These are phyloP conservation scores for Adelognathus sp. DNA, from an alignment of 2,888 invertebrate genomes.

Conservation along the genomic window DNA sequence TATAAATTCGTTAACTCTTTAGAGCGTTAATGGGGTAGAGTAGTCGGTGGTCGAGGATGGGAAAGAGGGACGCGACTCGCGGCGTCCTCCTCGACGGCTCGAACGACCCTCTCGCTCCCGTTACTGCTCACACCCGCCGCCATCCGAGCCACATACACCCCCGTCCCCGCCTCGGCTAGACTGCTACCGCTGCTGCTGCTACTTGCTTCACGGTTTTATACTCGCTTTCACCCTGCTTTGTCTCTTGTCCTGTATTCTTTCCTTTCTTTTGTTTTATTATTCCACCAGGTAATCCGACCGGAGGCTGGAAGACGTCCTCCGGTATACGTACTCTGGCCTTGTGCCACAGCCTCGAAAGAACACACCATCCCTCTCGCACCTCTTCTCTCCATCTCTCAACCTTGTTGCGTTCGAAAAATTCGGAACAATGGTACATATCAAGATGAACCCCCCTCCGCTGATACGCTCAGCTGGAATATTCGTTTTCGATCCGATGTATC, in stretches of 20 bases:
- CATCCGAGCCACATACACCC: neutral
- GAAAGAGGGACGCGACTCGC: neutral
- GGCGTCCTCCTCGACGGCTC: conserved; percentile 41
- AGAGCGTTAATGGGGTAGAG: conserved; percentile 69
- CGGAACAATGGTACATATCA: too few relatives aligned
- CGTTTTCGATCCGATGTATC: neutral
- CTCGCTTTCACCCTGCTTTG: conserved; percentile 16
- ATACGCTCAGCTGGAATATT: conserved; percentile 1
- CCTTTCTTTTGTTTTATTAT: too few relatives aligned
- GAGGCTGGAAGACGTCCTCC: conserved; percentile 23
- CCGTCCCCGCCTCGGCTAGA: neutral
- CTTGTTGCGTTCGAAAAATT: conserved; percentile 11
- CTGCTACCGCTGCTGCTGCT: conserved; percentile 27
- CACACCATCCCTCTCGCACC: neutral
- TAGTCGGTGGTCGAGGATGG: conserved; percentile 27
- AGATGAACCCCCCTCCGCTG: too few relatives aligned
- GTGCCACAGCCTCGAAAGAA: conserved; percentile 19
- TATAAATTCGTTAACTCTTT: conserved; percentile 73
- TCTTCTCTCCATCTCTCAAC: neutral
- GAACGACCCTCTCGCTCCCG: conserved; percentile 44
- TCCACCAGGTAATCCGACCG: conserved; percentile 26
- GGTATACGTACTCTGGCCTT: conserved; percentile 40
- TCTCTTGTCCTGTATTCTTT: conserved; percentile 4
- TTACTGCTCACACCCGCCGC: neutral
- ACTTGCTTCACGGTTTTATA: conserved; percentile 20